These are phyloP conservation scores for Anguilla obscura DNA, from an alignment of 2,797 vertebrate species.

Conservation along the genomic window DNA sequence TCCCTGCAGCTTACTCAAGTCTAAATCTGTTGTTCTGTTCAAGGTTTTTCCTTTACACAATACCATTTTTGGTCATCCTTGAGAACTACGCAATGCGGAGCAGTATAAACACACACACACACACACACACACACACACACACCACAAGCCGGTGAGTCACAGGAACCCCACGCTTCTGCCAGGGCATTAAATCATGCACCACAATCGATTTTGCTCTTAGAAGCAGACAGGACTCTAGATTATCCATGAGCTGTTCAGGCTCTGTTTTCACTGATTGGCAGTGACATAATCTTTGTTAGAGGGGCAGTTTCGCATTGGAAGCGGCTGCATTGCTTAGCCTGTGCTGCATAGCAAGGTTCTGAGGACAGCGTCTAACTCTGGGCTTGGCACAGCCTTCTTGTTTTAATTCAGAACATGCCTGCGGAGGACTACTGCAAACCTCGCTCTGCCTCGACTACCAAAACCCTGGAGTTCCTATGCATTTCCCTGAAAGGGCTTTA, in stretches of 20 bases:
- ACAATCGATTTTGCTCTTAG: background rate
- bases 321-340: background rate
- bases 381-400: background rate
- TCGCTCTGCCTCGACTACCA: background rate
- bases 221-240: background rate
- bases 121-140: background rate
- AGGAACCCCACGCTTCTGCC: background rate
- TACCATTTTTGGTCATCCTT: background rate
- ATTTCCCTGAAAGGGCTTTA: background rate
- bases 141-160: background rate
- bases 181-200: background rate
- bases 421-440: background rate
- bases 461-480: background rate
- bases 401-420: slow-evolving; percentile 11
- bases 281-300: background rate
- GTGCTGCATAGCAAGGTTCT: background rate
- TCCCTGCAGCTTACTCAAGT: background rate
- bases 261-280: background rate
- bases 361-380: background rate
- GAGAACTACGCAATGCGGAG: background rate
- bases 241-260: background rate
- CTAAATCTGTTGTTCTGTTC: background rate
- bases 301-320: background rate
- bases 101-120: background rate
- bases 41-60: background rate